Base-by-base conservation (phyloP, 37 sponge, comb jelly and placozoan species). In the Spongilla lacustris region DNA sequence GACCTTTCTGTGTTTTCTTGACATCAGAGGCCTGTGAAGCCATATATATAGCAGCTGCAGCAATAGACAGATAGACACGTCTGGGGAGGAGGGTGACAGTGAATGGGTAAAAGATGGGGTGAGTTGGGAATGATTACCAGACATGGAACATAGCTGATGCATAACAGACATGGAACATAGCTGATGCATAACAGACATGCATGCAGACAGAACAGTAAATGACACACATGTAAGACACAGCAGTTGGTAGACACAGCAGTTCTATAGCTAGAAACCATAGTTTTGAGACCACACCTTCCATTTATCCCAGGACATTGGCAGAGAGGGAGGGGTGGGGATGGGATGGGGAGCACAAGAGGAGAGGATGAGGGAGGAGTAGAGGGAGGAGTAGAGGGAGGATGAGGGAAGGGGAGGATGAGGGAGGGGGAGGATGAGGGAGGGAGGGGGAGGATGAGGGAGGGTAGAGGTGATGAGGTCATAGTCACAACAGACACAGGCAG, bases 31-130 rank as follows among this genome's bases (percentile, higher is more conserved):
- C 95, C 75, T 92, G 95, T 27, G 96, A 97, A n/a, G 97, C 97
- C 89, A 97, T 90, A 77, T 96, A 96, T 22, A 98, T 96, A 38
- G 99, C 97, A 48, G 99, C 99, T 36, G 99, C 97, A 49, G 97
- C 92, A 24, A 98, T 89, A 17, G 99, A 97, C 37, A 92, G 83
- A 36, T 94, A 96, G 29, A 92, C 92, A 23, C 92, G 48, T 71
- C 96, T 95, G 74, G 3, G 70, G 26, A 58, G 58, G n/a, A 66
- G 71, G 4, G 36, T 50, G 74, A 71, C 10, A 36, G 78, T n/a
- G 80, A 30, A 25, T 25, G 25, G 30, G 11, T 8, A 11, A 31
- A 50, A 83, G 19, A 73, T 4, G 46, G 8, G n/a, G n/a, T n/a
- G n/a, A n/a, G n/a, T n/a, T n/a, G n/a, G n/a, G n/a, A n/a, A n/a